These are phyloP conservation scores for Gerris buenoi DNA, from an alignment of 1,140 invertebrate species.

Conservation along the genomic window DNA sequence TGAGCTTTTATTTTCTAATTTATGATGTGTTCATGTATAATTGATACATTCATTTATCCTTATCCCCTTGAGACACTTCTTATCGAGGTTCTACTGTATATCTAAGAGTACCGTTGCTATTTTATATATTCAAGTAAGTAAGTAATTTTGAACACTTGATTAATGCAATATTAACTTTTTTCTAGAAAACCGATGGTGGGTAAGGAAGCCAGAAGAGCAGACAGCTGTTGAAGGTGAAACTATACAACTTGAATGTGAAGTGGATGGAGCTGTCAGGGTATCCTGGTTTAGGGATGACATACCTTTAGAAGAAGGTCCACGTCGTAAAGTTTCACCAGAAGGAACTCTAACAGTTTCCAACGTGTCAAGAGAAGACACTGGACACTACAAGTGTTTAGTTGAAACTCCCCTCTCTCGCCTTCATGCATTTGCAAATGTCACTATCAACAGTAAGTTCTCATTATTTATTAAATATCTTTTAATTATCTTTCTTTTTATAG, in stretches of 20 bases:
- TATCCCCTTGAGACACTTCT: too few relatives aligned
- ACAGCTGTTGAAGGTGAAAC: conserved; percentile 31
- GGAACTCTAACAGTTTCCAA: conserved; percentile 47
- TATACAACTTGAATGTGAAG: conserved; percentile 45
- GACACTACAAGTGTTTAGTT: conserved; percentile 55
- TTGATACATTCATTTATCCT: too few relatives aligned
- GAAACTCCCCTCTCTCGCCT: conserved; percentile 48
- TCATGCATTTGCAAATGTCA: conserved; percentile 43
- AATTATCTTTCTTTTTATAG: too few relatives aligned
- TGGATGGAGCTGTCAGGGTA: conserved; percentile 47
- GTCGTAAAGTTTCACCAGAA: conserved; percentile 36
- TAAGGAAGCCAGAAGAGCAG: conserved; percentile 26
- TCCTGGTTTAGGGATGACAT: conserved; percentile 52
- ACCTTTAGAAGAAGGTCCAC: conserved; percentile 35
- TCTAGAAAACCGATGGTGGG: conserved; percentile 27
- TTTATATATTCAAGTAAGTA: too few relatives aligned
- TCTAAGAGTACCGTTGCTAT: too few relatives aligned
- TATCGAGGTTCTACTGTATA: too few relatives aligned
- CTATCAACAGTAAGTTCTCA: conserved; percentile 47
- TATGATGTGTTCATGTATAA: background rate
- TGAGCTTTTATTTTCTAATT: background rate
- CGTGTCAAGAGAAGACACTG: conserved; percentile 43
- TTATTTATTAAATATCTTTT: too few relatives aligned
- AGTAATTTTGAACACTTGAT: too few relatives aligned
- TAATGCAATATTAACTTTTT: conserved; percentile 21